A percentile compares a stretch with the other conserved stretches of the same genome.
phyloP scores from a whole-genome alignment of 1,140 invertebrate genomes.

The Phocides pigmalion region DNA sequence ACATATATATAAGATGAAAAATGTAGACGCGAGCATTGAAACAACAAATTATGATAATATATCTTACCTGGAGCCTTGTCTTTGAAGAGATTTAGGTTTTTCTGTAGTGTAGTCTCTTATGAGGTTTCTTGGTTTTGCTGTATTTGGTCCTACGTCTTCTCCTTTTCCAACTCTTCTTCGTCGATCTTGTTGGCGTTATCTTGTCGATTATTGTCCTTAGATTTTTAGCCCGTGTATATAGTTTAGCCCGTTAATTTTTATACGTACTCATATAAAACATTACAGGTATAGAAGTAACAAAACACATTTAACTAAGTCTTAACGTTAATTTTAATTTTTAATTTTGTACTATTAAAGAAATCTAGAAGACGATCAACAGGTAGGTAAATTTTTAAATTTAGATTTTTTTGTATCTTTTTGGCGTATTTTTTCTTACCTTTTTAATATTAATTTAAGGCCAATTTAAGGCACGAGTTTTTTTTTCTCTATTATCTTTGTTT shows the following conservation, averaged over 20 bases:
- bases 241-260: slow-evolving; percentile 76
- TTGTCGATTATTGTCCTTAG: slow-evolving; percentile 60
- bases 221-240: slow-evolving; percentile 61
- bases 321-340: slow-evolving; percentile 77
- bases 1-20: slow-evolving; percentile 19
- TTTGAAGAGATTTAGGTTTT: slow-evolving; percentile 23
- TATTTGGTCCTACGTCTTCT: slow-evolving; percentile 30
- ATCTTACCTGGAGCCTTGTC: slow-evolving; percentile 36
- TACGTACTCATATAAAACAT: slow-evolving; percentile 77
- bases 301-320: slow-evolving; percentile 80
- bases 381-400: slow-evolving; percentile 79
- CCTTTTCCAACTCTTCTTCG: slow-evolving; percentile 44
- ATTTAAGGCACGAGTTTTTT: slow-evolving; percentile 81
- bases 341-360: slow-evolving; percentile 84
- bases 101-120: slow-evolving; percentile 22
- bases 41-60: slow-evolving; percentile 3
- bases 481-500: slow-evolving; percentile 61
- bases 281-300: slow-evolving; percentile 79
- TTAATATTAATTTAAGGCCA: slow-evolving; percentile 82
- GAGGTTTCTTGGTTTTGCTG: slow-evolving; percentile 17
- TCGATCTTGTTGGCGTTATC: slow-evolving; percentile 23
- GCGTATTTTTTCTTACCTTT: slow-evolving; percentile 79
- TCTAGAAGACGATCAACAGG: slow-evolving; percentile 79
- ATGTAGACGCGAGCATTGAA: background rate
- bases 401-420: slow-evolving; percentile 70